Percentiles rank a stretch among this genome's conserved stretches.
Conservation (phyloP, 2,797 vertebrate genomes). For the Bradypodion pumilum region DNA sequence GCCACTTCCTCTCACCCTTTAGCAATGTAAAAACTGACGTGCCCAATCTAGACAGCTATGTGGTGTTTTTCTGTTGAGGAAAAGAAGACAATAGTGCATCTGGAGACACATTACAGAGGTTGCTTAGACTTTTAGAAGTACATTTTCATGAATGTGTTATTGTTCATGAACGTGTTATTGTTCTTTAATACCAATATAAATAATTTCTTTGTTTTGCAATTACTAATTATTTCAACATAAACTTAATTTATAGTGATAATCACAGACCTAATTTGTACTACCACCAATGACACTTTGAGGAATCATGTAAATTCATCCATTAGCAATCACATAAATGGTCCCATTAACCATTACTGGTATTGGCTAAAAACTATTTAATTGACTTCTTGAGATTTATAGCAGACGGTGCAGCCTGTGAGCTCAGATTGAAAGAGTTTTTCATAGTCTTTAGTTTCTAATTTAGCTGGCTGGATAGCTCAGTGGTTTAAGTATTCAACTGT, state of each 20-base stretch:
- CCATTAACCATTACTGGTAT: slow-evolving; percentile 66
- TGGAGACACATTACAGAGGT: slow-evolving; percentile 35
- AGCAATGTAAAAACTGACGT: neutral
- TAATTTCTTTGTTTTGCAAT: slow-evolving; percentile 74
- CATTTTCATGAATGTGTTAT: slow-evolving; percentile 63
- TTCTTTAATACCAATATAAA: slow-evolving; percentile 74
- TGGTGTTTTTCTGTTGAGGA: neutral
- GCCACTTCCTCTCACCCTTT: too few species aligned
- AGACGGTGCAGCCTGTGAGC: slow-evolving; percentile 46
- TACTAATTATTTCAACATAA: slow-evolving; percentile 80
- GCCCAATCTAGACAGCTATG: neutral
- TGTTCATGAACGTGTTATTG: slow-evolving; percentile 59
- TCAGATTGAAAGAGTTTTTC: slow-evolving; percentile 44
- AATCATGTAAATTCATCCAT: slow-evolving; percentile 71
- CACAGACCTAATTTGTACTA: slow-evolving; percentile 65
- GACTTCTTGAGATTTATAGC: slow-evolving; percentile 69
- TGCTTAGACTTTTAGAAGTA: slow-evolving; percentile 50
- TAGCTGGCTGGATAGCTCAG: too few species aligned
- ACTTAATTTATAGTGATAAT: slow-evolving; percentile 79
- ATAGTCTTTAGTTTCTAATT: slow-evolving; percentile 34
- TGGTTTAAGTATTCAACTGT: too few species aligned
- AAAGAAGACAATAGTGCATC: slow-evolving; percentile 20
- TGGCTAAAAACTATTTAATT: slow-evolving; percentile 74
- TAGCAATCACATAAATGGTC: slow-evolving; percentile 71
- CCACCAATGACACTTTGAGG: slow-evolving; percentile 70